Evolutionary conservation across 2,113 vertebrate species (phyloP).

Genomic region (Neofelis nebulosa): DNA sequence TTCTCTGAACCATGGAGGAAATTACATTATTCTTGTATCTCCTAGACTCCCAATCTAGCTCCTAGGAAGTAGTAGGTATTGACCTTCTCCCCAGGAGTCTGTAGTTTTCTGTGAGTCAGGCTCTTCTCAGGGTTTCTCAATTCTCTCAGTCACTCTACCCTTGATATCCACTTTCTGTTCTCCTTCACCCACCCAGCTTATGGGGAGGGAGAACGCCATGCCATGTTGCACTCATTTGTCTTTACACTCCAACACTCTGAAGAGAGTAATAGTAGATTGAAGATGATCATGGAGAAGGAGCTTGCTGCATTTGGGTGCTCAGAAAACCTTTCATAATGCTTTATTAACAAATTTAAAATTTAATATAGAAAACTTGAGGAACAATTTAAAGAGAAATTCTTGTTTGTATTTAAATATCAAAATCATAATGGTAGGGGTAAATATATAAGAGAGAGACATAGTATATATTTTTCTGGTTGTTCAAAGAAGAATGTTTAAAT

Average conservation of each 20-base stretch:
- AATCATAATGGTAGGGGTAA: background rate
- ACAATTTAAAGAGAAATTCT: background rate
- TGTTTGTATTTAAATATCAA: background rate
- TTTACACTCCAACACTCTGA: background rate
- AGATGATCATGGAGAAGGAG: too few relatives aligned
- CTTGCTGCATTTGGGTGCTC: background rate
- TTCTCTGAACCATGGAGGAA: too few relatives aligned
- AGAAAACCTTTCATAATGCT: background rate
- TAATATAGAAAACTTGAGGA: background rate
- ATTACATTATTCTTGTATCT: too few relatives aligned
- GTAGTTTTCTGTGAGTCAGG: background rate
- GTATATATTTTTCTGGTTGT: background rate
- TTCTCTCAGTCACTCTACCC: background rate
- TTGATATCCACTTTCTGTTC: background rate
- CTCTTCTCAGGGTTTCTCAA: background rate
- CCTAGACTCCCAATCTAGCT: too few relatives aligned
- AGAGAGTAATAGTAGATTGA: background rate
- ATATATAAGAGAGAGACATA: background rate
- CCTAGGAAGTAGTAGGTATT: background rate
- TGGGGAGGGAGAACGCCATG: background rate
- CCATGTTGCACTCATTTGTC: background rate
- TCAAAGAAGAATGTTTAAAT: background rate
- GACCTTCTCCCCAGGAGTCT: background rate
- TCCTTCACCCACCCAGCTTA: background rate
- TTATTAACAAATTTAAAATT: background rate